Evolutionary conservation across 2,797 vertebrate genomes (phyloP).

Genomic region (Ctenosaura bakeri): DNA sequence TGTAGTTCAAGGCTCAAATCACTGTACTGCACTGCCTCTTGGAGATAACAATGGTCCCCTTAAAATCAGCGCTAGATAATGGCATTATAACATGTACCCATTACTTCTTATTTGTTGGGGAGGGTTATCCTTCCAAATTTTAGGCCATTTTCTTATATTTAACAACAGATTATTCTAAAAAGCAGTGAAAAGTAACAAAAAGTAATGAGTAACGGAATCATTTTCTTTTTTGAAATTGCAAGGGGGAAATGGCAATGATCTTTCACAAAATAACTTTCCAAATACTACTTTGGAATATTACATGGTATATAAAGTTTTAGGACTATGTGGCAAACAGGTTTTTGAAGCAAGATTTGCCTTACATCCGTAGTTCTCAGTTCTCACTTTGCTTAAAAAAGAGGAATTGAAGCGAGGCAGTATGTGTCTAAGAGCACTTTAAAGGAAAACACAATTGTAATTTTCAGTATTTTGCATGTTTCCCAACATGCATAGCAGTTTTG

Average conservation of each 20-base stretch:
- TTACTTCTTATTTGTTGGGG: neutral
- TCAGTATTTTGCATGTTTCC: neutral
- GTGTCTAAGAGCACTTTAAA: neutral
- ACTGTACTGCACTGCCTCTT: too few relatives aligned
- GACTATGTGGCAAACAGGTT: constrained; percentile 11
- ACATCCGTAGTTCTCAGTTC: neutral
- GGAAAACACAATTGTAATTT: neutral
- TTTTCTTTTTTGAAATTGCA: neutral
- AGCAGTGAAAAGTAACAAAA: neutral
- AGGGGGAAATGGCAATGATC: neutral
- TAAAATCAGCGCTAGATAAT: too few relatives aligned
- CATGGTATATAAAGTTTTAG: neutral
- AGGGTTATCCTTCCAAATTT: neutral
- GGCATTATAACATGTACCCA: neutral
- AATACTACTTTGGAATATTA: neutral
- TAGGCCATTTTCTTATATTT: neutral
- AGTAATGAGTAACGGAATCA: neutral
- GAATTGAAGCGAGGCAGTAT: neutral
- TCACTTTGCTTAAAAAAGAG: neutral
- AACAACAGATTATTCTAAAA: too few relatives aligned
- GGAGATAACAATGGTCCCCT: too few relatives aligned
- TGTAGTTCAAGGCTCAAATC: too few relatives aligned
- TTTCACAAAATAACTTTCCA: neutral
- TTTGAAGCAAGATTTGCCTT: constrained; percentile 6
- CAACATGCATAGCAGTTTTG: too few relatives aligned